Evolutionary conservation across 2,888 invertebrate species (phyloP), one percentile per base, ranked within the genome.

Genomic region (Dasysyrphus tricinctus): DNA sequence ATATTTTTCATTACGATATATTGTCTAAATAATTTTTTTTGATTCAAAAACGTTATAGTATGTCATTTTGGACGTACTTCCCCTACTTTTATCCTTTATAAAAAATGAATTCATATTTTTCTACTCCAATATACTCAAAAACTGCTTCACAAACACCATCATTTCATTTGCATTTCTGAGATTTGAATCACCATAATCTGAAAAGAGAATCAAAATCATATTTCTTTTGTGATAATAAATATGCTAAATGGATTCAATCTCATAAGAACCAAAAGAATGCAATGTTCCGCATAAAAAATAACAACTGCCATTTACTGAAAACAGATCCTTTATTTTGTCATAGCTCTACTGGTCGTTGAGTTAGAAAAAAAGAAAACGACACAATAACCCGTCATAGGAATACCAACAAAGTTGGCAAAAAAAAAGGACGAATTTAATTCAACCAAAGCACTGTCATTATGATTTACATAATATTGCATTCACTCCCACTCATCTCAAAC

Each of bases 391-490:
- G 39, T 54, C 59, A 47, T 12, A 8, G 2, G 57, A 57, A 37
- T 11, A 32, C 54, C 11, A 47, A 37, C 72, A 56, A 80, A 56
- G 54, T 39, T 39, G 39, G 12, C 9, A 54, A 16, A 34, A 47
- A 19, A 47, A 49, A 74, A 59, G 74, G 67, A 69, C 49, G 54
- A 80, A 49, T 39, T 47, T 80, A 63, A 63, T 70, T 76, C 63
- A 76, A 80, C 72, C 65, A 84, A 80, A 85, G 81, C 77, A 51
- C 67, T 70, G 57, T 74, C 81, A 82, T 82, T 82, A 82, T 54
- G 74, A 82, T 86, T 86, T 86, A 78, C 86, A 86, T 86, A 86
- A 86, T 82, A 86, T 86, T 86, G 86, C 82, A 86, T 79, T 76
- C 73, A 74, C 63, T 81, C 76, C 59, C 73, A 32, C 54, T 69